Evolutionary conservation across 2,113 vertebrate genomes (phyloP), one percentile per base, ranked within the genome.

Genomic region (Manacus vitellinus): DNA sequence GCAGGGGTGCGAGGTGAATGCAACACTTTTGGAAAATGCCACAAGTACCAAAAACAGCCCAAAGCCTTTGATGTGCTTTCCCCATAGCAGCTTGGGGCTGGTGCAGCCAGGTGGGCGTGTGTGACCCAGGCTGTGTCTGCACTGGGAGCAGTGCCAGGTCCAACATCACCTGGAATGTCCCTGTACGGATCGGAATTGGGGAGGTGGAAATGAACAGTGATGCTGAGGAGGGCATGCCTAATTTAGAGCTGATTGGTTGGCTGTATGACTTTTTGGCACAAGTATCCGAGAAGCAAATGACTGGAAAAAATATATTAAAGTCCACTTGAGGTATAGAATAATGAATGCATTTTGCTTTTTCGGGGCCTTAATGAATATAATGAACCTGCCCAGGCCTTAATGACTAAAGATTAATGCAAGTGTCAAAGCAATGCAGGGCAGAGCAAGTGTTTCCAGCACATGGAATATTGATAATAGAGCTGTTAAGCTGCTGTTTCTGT

Each of bases 21-120:
- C 85, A 59, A 14, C 65, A 21, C 55, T 79, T 92, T 84, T 93
- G 79, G 88, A 76, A 89, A 81, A 66, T 41, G 68, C 43, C 94
- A 56, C 92, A 78, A 93, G 81, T 95, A 96, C 97, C 95, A 93
- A 97, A 97, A 96, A 6, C 75, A 76, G 16, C 75, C 97, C 95
- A 92, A 96, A 97, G 97, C 97, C 94, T 95, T 96, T 92, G 68
- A 63, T 81, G 77, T 94, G 94, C 85, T 97, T 94, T 90, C 39
- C 89, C 78, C 56, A 8, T 14, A 70, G 74, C 70, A 75, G 55
- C 74, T 20, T 8, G 76, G 74, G 88, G 41, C 74, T 43, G 70
- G 28, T 58, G 55, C 75, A 85, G 13, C 51, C 41, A 22, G 58
- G 62, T 71, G 61, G n/a, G 4, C 30, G 72, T 14, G 35, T 37